Conservation (phyloP, 2,888 invertebrate genomes). For the Hartigia nigra region DNA sequence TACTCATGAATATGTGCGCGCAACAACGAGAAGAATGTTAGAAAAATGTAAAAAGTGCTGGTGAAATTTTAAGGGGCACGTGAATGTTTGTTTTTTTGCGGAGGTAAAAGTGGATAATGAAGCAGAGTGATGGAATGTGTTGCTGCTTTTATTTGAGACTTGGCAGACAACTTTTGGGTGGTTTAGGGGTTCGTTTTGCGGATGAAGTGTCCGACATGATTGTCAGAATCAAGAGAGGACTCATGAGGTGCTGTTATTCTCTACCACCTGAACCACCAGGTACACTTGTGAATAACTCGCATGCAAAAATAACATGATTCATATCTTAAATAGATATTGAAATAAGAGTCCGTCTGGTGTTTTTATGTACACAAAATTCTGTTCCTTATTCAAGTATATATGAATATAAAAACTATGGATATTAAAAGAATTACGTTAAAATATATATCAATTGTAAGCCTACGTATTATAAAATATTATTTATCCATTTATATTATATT, state of each 20-base stretch:
- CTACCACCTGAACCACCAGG: constrained; percentile 53
- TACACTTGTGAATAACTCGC: constrained; percentile 26
- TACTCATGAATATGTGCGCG: not conserved
- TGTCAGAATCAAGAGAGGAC: constrained; percentile 54
- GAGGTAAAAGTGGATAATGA: not conserved
- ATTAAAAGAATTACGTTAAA: not conserved
- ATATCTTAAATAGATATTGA: not conserved
- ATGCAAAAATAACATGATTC: constrained; percentile 7
- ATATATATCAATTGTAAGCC: not conserved
- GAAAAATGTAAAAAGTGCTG: not conserved
- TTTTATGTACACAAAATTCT: not conserved
- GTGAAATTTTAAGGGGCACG: not conserved
- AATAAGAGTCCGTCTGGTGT: not conserved
- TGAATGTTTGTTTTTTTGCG: not conserved
- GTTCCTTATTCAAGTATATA: not conserved
- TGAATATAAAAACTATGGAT: not conserved
- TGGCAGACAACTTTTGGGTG: constrained; percentile 53
- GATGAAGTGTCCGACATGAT: constrained; percentile 59
- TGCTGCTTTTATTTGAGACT: constrained; percentile 60
- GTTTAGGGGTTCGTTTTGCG: constrained; percentile 50
- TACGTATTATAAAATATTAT: not conserved
- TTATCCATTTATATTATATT: not conserved
- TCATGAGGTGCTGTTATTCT: constrained; percentile 49
- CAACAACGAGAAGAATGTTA: not conserved
- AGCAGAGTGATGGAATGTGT: constrained; percentile 54